Conservation (phyloP, 2,113 vertebrate genomes). For the Colistium nudipinnis region DNA sequence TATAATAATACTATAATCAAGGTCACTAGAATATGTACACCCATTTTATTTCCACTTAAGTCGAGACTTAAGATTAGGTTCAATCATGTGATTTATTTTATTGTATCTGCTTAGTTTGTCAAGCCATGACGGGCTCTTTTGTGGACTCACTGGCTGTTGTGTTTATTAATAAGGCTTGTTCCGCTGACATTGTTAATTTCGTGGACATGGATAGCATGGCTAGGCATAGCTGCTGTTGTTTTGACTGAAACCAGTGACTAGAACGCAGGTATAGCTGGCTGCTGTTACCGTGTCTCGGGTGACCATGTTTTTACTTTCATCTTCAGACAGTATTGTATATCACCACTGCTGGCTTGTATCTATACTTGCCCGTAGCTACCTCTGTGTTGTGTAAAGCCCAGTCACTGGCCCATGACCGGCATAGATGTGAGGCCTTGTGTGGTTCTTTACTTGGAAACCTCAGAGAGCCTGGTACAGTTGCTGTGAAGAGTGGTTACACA, state of each 20-base stretch:
- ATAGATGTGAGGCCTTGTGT: neutral
- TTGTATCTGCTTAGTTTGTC: neutral
- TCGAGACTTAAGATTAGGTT: neutral
- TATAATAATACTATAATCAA: no score
- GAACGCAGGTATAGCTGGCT: conserved; percentile 34
- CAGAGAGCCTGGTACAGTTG: neutral
- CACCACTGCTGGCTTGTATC: conserved; percentile 43
- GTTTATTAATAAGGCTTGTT: conserved; percentile 19
- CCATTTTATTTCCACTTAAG: neutral
- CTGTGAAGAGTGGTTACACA: neutral
- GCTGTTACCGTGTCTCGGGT: conserved; percentile 26
- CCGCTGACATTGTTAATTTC: conserved; percentile 40
- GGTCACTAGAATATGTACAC: neutral
- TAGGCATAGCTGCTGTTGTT: conserved; percentile 70
- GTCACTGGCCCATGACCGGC: conserved; percentile 35
- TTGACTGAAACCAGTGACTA: conserved; percentile 48
- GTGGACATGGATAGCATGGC: conserved; percentile 38
- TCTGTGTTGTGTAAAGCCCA: conserved; percentile 59
- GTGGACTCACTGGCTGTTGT: conserved; percentile 41
- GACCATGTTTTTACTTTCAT: conserved; percentile 21
- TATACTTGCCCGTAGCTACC: conserved; percentile 26
- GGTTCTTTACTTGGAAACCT: conserved; percentile 25
- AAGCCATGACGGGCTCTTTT: conserved; percentile 14
- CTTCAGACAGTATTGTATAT: conserved; percentile 64
- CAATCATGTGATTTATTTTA: neutral